Conservation (phyloP, 2,888 invertebrate species). For the Oligia strigilis region DNA sequence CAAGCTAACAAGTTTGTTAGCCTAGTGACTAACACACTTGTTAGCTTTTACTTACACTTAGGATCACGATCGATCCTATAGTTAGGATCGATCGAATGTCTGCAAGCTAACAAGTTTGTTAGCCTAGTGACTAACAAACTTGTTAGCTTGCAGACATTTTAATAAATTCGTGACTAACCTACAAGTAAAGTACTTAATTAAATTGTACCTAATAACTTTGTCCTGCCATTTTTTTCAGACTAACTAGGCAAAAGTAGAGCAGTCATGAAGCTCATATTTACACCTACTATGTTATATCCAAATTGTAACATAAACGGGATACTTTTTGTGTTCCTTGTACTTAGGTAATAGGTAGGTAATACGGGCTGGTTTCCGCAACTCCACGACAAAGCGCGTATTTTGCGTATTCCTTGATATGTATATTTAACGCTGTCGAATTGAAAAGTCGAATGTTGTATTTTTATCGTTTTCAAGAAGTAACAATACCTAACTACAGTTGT, state of each 20-base stretch:
- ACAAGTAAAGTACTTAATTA: conserved; percentile 29
- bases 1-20: no score
- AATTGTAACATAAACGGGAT: neutral
- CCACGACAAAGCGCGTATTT: no score
- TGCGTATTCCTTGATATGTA: no score
- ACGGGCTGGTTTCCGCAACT: no score
- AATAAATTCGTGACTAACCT: conserved; percentile 21
- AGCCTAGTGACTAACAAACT: neutral
- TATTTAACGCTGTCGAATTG: neutral
- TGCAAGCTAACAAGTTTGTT: no score
- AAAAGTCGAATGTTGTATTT: conserved; percentile 2
- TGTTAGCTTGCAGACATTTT: conserved; percentile 19
- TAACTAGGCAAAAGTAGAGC: conserved; percentile 14
- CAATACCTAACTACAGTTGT: neutral
- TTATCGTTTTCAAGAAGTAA: conserved; percentile 2
- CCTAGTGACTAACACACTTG: no score
- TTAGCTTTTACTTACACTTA: no score
- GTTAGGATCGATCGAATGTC: no score
- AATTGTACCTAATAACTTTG: conserved; percentile 24
- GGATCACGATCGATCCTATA: no score
- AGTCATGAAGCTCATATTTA: conserved; percentile 29
- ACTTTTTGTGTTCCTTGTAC: no score
- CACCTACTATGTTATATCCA: no score
- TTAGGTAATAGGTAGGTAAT: no score
- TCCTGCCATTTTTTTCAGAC: conserved; percentile 22